These are phyloP conservation scores for Aquatica leii DNA, from an alignment of 2,888 invertebrate genomes.

Conservation along the genomic window DNA sequence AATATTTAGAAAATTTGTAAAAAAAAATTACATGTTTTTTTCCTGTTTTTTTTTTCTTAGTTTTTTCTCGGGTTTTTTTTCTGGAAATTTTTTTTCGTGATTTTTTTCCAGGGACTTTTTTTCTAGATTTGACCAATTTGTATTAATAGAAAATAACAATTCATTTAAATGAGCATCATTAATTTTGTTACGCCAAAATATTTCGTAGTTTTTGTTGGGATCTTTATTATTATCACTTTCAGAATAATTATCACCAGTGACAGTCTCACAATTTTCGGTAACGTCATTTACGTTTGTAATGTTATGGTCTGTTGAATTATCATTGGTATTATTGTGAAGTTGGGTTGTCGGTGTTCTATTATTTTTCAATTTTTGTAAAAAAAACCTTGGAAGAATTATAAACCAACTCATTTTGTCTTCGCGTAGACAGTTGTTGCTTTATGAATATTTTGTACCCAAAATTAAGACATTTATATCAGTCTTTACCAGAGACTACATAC, in stretches of 20 bases:
- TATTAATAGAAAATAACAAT: neutral
- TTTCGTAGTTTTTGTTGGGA: neutral
- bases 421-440: neutral
- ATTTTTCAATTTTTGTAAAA: too few species aligned
- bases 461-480: constrained; percentile 2
- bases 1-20: too few species aligned
- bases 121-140: neutral
- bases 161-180: constrained; percentile 6
- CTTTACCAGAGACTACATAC: neutral
- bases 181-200: constrained; percentile 3
- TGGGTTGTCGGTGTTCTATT: too few species aligned
- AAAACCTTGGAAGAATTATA: constrained; percentile 3
- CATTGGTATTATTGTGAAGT: neutral
- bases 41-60: too few species aligned
- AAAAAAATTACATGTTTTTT: too few species aligned
- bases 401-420: constrained; percentile 8
- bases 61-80: too few species aligned
- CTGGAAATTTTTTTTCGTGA: too few species aligned
- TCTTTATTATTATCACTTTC: neutral
- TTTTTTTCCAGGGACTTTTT: too few species aligned
- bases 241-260: too few species aligned
- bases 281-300: constrained; percentile 4
- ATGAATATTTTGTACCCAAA: constrained; percentile 8
- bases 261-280: neutral
- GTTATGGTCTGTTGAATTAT: neutral